Percentiles rank a stretch among this genome's conserved stretches.
Evolutionary conservation across 2,113 vertebrate genomes (phyloP).

Genomic region (Elanus axillaris): DNA sequence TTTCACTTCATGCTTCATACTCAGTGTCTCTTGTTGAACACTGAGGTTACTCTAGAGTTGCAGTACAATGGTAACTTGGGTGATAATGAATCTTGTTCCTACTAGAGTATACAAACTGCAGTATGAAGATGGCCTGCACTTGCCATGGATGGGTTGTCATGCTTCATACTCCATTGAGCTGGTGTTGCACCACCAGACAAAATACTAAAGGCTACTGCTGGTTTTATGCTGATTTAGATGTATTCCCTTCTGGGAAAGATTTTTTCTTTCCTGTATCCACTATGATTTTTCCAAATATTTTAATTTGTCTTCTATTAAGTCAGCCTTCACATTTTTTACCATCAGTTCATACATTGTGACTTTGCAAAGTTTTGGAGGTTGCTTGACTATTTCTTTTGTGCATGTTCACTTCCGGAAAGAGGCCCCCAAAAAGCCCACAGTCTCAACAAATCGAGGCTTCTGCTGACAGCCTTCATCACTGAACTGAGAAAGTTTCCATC

Average conservation of each 20-base stretch:
- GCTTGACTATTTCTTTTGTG: background rate
- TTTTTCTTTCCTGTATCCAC: background rate
- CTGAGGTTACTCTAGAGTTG: background rate
- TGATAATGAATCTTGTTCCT: background rate
- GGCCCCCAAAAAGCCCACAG: background rate
- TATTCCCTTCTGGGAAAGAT: background rate
- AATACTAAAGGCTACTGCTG: background rate
- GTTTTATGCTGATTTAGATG: background rate
- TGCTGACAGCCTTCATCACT: background rate
- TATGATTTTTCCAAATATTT: background rate
- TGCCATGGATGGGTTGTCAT: background rate
- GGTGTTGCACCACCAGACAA: background rate
- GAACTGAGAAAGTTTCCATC: background rate
- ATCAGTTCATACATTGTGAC: background rate
- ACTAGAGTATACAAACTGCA: fast-evolving
- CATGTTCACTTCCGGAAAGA: background rate
- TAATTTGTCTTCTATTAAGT: background rate
- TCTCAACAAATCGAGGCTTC: background rate
- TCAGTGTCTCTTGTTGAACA: background rate
- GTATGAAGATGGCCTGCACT: background rate
- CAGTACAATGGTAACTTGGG: background rate
- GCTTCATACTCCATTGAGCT: background rate
- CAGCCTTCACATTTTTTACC: background rate
- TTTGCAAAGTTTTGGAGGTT: background rate
- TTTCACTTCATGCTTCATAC: background rate